These are phyloP conservation scores for Hydropotes inermis DNA, from an alignment of 2,113 vertebrate genomes.

Conservation along the genomic window DNA sequence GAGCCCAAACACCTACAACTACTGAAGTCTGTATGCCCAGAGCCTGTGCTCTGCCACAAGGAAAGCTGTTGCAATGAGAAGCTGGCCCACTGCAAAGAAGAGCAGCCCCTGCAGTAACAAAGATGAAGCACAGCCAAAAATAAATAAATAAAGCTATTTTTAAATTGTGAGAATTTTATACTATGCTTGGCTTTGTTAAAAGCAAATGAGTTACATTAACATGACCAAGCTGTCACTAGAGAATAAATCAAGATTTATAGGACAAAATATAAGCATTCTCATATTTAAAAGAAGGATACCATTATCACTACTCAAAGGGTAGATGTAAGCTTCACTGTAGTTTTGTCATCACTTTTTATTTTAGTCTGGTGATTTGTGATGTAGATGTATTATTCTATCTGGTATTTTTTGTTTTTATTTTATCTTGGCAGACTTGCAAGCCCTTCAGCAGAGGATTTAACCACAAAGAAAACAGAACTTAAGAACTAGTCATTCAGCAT, in stretches of 20 bases:
- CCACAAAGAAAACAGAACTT: not conserved
- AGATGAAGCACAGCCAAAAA: not conserved
- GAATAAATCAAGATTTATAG: not conserved
- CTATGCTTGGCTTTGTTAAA: not conserved
- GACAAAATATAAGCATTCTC: not conserved
- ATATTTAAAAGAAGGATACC: not conserved
- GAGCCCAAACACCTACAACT: not conserved
- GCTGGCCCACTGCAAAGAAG: not conserved
- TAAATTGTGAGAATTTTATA: not conserved
- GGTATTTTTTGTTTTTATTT: not conserved
- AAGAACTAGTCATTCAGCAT: not conserved
- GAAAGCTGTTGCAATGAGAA: not conserved
- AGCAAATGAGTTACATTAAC: not conserved
- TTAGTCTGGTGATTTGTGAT: not conserved
- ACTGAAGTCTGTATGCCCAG: not conserved
- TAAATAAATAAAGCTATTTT: not conserved
- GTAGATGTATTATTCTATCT: not conserved
- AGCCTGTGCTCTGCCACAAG: not conserved
- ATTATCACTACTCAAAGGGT: not conserved
- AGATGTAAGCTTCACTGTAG: not conserved
- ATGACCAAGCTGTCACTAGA: not conserved
- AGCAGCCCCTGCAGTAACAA: not conserved
- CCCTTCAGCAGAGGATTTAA: not conserved
- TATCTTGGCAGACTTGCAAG: not conserved
- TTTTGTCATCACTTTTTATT: not conserved